phyloP scores from a whole-genome alignment of 2,113 vertebrate species.

The Alouatta palliata region DNA sequence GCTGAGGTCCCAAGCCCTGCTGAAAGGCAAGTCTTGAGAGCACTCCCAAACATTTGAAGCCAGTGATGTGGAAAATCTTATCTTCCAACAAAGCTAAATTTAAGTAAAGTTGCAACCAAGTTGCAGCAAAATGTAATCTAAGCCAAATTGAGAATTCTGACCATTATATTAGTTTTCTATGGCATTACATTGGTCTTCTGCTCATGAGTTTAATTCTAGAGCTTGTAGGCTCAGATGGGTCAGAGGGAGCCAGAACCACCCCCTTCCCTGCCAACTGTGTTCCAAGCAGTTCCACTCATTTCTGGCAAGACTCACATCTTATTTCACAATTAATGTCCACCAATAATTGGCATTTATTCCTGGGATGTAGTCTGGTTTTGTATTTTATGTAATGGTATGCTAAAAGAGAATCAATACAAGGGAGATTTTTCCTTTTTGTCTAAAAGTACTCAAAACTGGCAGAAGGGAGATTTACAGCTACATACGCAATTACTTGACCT shows the following conservation, averaged over 20 bases:
- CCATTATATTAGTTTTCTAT: not conserved
- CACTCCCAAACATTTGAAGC: not conserved
- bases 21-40: not conserved
- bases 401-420: not conserved
- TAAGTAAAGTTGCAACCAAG: not conserved
- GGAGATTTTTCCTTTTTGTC: not conserved
- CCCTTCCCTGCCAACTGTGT: not conserved
- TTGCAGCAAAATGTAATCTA: not conserved
- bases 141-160: not conserved
- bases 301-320: not conserved
- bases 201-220: not conserved
- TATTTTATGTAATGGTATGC: not conserved
- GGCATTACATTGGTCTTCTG: not conserved
- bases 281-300: not conserved
- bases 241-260: not conserved
- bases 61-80: not conserved
- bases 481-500: constrained; percentile 30
- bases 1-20: not conserved
- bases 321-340: not conserved
- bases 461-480: not conserved
- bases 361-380: not conserved
- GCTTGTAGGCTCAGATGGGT: not conserved
- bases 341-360: not conserved
- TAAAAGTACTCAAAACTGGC: not conserved
- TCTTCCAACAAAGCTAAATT: not conserved